phyloP scores from a whole-genome alignment of 2,888 invertebrate genomes.

The Timema cristinae region DNA sequence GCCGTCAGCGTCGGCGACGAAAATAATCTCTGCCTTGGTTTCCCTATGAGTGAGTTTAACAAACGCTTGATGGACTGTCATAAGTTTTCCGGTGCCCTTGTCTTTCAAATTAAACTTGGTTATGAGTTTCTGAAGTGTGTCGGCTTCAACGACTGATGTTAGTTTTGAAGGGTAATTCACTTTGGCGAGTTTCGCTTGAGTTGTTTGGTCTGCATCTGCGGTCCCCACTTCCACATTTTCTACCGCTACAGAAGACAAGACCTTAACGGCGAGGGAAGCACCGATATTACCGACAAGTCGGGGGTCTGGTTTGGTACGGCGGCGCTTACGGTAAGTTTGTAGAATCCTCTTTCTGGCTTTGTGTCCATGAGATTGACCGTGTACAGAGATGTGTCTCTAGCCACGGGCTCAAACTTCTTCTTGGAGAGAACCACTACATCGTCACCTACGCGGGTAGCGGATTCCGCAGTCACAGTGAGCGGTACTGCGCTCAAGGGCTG shows the following conservation, averaged over 20 bases:
- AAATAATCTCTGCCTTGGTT: conserved; percentile 80
- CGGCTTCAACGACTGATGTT: conserved; percentile 67
- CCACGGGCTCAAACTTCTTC: conserved; percentile 47
- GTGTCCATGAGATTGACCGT: conserved; percentile 70
- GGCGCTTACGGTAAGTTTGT: conserved; percentile 73
- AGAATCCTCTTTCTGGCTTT: conserved; percentile 80
- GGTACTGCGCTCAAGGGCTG: conserved; percentile 60
- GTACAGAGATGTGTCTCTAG: conserved; percentile 56
- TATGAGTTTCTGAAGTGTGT: conserved; percentile 83
- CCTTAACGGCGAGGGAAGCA: conserved; percentile 56
- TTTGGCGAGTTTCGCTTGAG: conserved; percentile 67
- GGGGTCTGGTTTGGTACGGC: conserved; percentile 59
- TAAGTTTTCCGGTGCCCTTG: conserved; percentile 59
- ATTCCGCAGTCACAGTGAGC: conserved; percentile 65
- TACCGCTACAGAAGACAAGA: conserved; percentile 71
- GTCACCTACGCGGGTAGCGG: conserved; percentile 67
- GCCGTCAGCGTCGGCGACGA: conserved; percentile 85
- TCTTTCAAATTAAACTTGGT: conserved; percentile 77
- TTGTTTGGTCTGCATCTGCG: conserved; percentile 85
- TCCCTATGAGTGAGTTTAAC: conserved; percentile 66
- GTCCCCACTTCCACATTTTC: conserved; percentile 80
- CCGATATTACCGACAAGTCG: conserved; percentile 52
- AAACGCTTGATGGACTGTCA: conserved; percentile 83
- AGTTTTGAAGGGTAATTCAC: conserved; percentile 71
- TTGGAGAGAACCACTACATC: conserved; percentile 70